Percentiles rank a stretch among this genome's conserved stretches.
Conservation (phyloP, 2,888 invertebrate species). For the Caenorhabditis sp. region DNA sequence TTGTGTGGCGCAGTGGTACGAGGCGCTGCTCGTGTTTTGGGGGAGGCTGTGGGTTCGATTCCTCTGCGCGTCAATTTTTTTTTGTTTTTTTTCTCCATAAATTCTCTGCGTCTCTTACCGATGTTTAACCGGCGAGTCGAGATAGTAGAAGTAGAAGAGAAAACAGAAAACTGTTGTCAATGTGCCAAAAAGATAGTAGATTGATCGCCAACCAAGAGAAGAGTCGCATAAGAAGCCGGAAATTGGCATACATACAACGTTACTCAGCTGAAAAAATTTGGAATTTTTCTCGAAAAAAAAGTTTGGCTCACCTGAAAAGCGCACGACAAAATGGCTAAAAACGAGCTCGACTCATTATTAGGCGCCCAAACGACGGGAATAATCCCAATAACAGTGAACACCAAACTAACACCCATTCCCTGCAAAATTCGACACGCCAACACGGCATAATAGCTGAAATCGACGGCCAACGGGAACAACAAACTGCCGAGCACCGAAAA, state of each 20-base stretch:
- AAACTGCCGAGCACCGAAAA: constrained; percentile 27
- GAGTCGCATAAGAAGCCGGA: constrained; percentile 42
- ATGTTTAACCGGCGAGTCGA: background rate
- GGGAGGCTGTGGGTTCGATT: too few species aligned
- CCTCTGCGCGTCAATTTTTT: too few species aligned
- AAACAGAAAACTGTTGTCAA: constrained; percentile 15
- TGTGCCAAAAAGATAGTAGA: constrained; percentile 38
- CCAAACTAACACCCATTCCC: constrained; percentile 28
- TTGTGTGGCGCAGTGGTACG: too few species aligned
- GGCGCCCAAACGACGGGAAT: constrained; percentile 35
- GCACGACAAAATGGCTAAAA: constrained; percentile 34
- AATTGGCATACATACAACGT: constrained; percentile 43
- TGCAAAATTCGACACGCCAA: constrained; percentile 25
- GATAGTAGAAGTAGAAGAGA: constrained; percentile 23
- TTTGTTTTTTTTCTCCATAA: too few species aligned
- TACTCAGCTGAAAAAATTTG: constrained; percentile 27
- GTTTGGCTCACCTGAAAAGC: constrained; percentile 8
- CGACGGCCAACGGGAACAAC: constrained; percentile 18
- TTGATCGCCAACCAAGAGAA: constrained; percentile 31
- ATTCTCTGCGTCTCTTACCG: too few species aligned
- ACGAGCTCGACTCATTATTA: constrained; percentile 19
- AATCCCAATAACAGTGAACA: constrained; percentile 28
- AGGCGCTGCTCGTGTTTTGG: too few species aligned
- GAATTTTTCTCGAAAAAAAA: too few species aligned
- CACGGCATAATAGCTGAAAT: constrained; percentile 9